Evolutionary conservation across 92 coral and sea anemone species (phyloP), one percentile per base, ranked within the genome.

Genomic region (Epizoanthus illoricatus): DNA sequence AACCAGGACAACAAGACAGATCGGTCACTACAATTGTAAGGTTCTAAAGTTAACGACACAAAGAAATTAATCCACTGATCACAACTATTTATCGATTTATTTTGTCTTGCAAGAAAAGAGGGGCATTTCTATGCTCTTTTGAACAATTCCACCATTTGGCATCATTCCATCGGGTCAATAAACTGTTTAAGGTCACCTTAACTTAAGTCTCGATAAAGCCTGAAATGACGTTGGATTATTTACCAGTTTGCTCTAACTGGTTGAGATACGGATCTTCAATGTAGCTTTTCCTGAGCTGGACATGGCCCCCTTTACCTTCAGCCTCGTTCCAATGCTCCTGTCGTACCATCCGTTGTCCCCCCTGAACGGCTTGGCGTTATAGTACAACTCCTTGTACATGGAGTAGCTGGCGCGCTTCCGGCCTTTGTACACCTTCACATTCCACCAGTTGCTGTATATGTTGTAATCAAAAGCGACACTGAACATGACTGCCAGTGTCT

Each of bases 391-490:
- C 66, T 61, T 61, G 66, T 61, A 61, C 66, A 61, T 61, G 24
- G 23, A 24, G 9, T 19, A 4, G 10, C 66, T 24, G n/a, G 69
- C 69, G 36, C 39, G 36, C n/a, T 64, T 64, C 5, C 69, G 39
- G 15, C 69, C 69, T 7, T 23, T 17, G 4, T 21, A 64, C 15
- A 7, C 39, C 21, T 64, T 64, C 4, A 64, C 69, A 2, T 64
- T 64, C 69, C 69, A 64, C 69, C 69, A 64, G 69, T 64, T 64
- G 15, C 69, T 64, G 69, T 64, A 64, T 40, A 64, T 20, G 69
- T 64, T 64, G 69, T 64, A 64, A 17, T 64, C 69, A 23, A 64
- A 64, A 17, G 69, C 39, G 36, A 64, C 69, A 9, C 69, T 64
- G n/a, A 64, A 64, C 69, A 64, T 64, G 40, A 64, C 69, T 10